phyloP scores from a whole-genome alignment of 2,113 vertebrate genomes.

The Tylochromis polylepis region DNA sequence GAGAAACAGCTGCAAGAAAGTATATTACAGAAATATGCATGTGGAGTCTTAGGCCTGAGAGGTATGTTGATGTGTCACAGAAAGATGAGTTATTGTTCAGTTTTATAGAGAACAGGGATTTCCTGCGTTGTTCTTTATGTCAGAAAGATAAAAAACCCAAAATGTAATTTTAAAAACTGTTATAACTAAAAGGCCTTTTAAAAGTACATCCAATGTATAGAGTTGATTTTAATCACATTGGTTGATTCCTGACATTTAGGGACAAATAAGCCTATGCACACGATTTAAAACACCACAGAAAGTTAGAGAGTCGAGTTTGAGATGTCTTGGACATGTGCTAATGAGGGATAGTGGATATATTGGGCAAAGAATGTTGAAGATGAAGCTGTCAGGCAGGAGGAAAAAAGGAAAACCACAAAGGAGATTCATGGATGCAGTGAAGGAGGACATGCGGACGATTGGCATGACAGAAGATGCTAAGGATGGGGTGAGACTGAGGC shows the following conservation, averaged over 20 bases:
- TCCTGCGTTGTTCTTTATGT: neutral
- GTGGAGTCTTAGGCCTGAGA: neutral
- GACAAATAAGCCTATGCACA: neutral
- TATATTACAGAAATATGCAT: neutral
- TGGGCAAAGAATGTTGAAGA: neutral
- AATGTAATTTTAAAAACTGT: neutral
- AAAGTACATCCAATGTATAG: neutral
- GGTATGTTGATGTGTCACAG: neutral
- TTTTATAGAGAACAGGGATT: neutral
- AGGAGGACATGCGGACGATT: neutral
- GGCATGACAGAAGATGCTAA: neutral
- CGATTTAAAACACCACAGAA: neutral
- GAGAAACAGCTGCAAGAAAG: rapidly evolving
- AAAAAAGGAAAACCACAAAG: neutral
- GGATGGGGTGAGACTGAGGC: neutral
- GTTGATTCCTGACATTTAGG: neutral
- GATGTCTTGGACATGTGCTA: neutral
- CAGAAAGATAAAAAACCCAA: neutral
- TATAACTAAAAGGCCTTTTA: neutral
- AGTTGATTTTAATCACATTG: neutral
- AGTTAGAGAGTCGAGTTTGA: neutral
- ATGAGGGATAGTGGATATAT: neutral
- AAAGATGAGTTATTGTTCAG: neutral
- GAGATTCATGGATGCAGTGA: neutral
- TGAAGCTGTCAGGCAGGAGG: neutral